Percentiles rank a stretch among this genome's conserved stretches.
Evolutionary conservation across 92 coral and sea anemone genomes (phyloP).

Genomic region (Palythoa caribaeorum): DNA sequence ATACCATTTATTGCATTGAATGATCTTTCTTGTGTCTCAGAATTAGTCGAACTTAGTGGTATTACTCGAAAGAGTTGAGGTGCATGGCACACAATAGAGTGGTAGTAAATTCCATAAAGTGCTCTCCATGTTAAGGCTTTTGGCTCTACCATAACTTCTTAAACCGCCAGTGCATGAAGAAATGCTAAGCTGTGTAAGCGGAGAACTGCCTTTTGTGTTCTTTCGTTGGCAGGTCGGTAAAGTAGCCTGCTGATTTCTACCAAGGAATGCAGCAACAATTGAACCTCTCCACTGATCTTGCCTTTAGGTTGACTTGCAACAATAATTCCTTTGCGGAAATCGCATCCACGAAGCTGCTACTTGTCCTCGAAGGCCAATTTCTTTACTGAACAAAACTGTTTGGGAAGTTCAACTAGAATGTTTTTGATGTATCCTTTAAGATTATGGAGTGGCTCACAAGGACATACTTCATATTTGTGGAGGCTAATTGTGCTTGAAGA

Average conservation of each 20-base stretch:
- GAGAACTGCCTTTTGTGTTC: conserved; percentile 38
- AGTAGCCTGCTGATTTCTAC: conserved; percentile 44
- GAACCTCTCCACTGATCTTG: conserved; percentile 15
- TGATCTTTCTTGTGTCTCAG: too few relatives aligned
- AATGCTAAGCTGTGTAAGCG: conserved; percentile 43
- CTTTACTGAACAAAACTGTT: conserved; percentile 1
- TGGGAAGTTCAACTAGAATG: conserved; percentile 12
- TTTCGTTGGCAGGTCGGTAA: conserved; percentile 19
- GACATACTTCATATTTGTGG: conserved; percentile 24
- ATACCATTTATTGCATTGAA: not conserved
- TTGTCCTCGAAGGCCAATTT: conserved; percentile 31
- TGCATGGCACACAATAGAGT: conserved; percentile 48
- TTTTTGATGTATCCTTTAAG: conserved; percentile 34
- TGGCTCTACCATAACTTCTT: conserved; percentile 22
- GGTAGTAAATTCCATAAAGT: conserved; percentile 61
- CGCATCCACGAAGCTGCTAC: conserved; percentile 36
- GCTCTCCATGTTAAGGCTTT: conserved; percentile 40
- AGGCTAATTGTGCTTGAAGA: conserved; percentile 15
- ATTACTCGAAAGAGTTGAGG: not conserved
- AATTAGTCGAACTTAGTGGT: too few relatives aligned
- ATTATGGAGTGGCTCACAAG: conserved; percentile 55
- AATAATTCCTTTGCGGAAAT: conserved; percentile 1
- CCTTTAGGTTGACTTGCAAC: conserved; percentile 15
- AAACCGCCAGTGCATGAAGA: conserved; percentile 23
- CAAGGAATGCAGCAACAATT: conserved; percentile 33